Base-by-base conservation (phyloP, 2,797 vertebrate species). In the Mycteria americana region DNA sequence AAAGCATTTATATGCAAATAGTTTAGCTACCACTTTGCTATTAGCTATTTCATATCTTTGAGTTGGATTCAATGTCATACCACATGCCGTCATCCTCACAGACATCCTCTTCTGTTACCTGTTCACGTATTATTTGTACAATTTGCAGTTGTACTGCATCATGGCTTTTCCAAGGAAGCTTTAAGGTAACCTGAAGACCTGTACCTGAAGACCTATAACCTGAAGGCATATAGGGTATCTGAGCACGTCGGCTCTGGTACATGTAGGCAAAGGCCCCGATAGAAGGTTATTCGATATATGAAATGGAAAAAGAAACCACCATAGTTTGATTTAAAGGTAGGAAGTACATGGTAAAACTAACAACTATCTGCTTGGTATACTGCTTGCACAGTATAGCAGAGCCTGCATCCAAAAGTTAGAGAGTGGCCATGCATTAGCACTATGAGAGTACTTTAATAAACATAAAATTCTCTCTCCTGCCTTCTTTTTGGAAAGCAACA, bases 191-290 rank as follows among this genome's bases (percentile, higher is more conserved):
- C 21, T 56, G 37, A 54, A 85, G 60, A 51, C 17, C 22, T 75
- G 16, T 27, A 33, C 19, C 10, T 73, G 28, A 77, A 89, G 21
- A 43, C 11, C 19, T 50, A 9, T 27, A 88, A 56, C 6, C 9
- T 62, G 62, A 54, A 86, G 37, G 11, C 14, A 37, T 37, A 12
- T 6, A 50, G 13, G 22, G 2, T 46, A 23, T 69, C 16, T 81
- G 46, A 89, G 33, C 35, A 62, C 1, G 9, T 74, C 77, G 19
- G 6, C 8, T 73, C 15, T 68, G 48, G 39, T 60, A 63, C 9
- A 5, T 11, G 25, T 19, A 83, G 19, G 27, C 5, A 77, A 87
- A 65, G 24, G 11, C 18, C 10, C 9, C 0, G 0, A 15, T 2
- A 46, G 46, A 54, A 77, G 3, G 4, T 68, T 62, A 10, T 78